Percentiles rank a stretch among this genome's conserved stretches.
phyloP scores from a whole-genome alignment of 2,888 invertebrate species.

The Ophraella communa region DNA sequence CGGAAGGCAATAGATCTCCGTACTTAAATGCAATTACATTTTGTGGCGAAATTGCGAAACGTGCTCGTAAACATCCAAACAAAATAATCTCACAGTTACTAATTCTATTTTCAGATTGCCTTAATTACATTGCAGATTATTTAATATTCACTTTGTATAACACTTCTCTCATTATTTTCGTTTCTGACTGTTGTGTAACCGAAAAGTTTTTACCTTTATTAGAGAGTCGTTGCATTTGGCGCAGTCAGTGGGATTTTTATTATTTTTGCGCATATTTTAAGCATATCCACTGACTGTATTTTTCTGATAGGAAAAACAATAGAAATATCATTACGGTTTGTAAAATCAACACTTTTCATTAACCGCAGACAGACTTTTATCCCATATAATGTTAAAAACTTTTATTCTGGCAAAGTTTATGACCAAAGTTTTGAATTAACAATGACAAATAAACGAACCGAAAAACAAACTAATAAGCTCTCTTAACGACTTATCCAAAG shows the following conservation, averaged over 20 bases:
- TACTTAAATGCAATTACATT: not conserved
- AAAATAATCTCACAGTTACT: not conserved
- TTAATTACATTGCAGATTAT: not conserved
- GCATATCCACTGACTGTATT: not conserved
- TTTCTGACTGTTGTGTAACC: not conserved
- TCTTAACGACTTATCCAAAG: too few species aligned
- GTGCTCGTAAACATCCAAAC: not conserved
- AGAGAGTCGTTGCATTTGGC: not conserved
- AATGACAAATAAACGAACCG: too few species aligned
- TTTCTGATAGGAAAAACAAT: not conserved
- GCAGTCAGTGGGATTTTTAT: not conserved
- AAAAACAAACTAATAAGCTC: too few species aligned
- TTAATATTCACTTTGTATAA: not conserved
- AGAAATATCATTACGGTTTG: too few species aligned
- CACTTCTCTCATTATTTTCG: not conserved
- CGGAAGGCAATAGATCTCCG: too few species aligned
- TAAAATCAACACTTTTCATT: too few species aligned
- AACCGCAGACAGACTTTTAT: too few species aligned
- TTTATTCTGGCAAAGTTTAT: too few species aligned
- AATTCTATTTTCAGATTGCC: not conserved
- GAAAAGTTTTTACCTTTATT: not conserved
- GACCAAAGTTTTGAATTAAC: too few species aligned
- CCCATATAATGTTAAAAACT: too few species aligned
- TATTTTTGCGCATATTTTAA: not conserved
- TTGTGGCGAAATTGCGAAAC: not conserved